Conservation (phyloP, 1,140 invertebrate species). For the Magallana gigas region DNA sequence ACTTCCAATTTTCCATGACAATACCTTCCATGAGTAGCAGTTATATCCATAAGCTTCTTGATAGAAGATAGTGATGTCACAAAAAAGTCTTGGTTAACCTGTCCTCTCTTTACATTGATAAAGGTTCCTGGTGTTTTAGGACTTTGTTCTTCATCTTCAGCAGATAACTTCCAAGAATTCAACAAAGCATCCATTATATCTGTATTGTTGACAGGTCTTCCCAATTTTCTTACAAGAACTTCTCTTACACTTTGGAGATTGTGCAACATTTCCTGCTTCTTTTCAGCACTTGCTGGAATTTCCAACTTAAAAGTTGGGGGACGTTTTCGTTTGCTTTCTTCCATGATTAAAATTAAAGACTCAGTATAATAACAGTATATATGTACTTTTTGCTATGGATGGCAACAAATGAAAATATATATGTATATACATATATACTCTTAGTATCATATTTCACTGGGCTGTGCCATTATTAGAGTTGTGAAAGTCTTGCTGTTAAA, state of each 20-base stretch:
- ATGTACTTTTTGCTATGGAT: not conserved
- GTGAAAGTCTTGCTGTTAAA: not conserved
- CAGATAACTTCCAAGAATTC: not conserved
- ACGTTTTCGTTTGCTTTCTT: not conserved
- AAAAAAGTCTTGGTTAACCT: conserved; percentile 22
- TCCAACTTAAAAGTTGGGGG: not conserved
- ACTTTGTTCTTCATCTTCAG: not conserved
- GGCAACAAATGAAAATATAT: too few species aligned
- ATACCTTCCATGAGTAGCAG: not conserved
- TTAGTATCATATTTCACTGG: not conserved
- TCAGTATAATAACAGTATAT: not conserved
- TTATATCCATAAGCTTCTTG: not conserved
- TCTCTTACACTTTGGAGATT: not conserved
- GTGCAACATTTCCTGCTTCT: not conserved
- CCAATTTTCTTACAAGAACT: conserved; percentile 1
- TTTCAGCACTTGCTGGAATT: not conserved
- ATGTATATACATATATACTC: not conserved
- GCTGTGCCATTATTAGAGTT: not conserved
- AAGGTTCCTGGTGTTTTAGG: not conserved
- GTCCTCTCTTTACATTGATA: not conserved
- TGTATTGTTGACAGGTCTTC: conserved; percentile 5
- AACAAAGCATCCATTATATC: not conserved
- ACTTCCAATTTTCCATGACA: not conserved
- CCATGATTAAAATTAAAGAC: not conserved
- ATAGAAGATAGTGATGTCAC: not conserved